Conservation (phyloP, 2,113 vertebrate species). For the Nycticorax nycticorax region DNA sequence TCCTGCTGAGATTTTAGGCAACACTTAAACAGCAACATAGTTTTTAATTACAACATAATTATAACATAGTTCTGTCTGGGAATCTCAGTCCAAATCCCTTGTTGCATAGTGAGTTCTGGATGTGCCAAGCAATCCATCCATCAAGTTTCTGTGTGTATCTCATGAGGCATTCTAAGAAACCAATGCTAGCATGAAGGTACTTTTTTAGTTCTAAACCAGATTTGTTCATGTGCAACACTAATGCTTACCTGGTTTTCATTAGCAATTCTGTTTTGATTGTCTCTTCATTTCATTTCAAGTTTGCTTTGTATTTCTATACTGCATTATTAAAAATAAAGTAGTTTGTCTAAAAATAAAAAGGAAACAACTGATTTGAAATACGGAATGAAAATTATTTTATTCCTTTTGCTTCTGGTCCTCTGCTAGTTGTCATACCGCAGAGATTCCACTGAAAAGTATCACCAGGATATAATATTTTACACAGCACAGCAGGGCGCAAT, state of each 20-base stretch:
- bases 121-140: background rate
- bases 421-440: background rate
- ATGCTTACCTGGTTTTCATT: background rate
- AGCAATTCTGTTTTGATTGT: background rate
- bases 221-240: background rate
- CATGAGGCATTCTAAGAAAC: background rate
- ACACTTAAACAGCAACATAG: background rate
- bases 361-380: background rate
- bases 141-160: background rate
- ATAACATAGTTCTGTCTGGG: background rate
- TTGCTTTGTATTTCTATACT: background rate
- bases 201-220: background rate
- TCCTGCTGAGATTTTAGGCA: background rate
- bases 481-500: background rate
- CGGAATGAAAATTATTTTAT: background rate
- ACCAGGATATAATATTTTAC: background rate
- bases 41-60: background rate
- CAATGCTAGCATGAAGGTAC: background rate
- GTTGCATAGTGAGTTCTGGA: background rate
- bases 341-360: background rate
- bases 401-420: background rate
- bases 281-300: background rate
- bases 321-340: background rate
- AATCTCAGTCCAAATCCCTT: background rate
- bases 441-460: background rate